Percentiles rank a stretch among this genome's conserved stretches.
phyloP scores from a whole-genome alignment of 2,797 vertebrate genomes.

The Enteromius treurensis region DNA sequence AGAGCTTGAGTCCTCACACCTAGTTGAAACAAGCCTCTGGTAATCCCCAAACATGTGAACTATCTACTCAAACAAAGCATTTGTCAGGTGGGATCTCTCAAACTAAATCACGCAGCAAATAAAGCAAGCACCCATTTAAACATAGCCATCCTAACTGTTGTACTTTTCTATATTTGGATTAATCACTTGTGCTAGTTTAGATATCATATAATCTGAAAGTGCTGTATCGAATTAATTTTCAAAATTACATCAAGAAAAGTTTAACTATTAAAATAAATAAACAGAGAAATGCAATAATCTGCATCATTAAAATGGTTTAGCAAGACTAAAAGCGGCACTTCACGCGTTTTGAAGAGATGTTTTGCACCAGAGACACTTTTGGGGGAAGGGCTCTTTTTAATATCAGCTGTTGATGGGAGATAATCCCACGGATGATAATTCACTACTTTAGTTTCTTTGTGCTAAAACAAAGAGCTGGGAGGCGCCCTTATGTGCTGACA shows the following conservation, averaged over 20 bases:
- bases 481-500: conserved; percentile 57
- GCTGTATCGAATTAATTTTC: neutral
- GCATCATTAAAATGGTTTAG: neutral
- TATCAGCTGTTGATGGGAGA: conserved; percentile 59
- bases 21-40: neutral
- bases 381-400: conserved; percentile 43
- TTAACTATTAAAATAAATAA: neutral
- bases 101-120: neutral
- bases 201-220: neutral
- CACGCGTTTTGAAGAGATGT: neutral
- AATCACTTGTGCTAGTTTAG: neutral
- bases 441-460: conserved; percentile 66
- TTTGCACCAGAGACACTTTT: conserved; percentile 8
- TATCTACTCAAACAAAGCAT: neutral
- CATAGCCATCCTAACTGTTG: neutral
- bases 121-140: neutral
- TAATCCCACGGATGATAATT: conserved; percentile 63
- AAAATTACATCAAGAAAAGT: neutral
- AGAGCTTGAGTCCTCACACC: neutral
- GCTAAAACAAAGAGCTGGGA: conserved; percentile 65
- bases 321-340: conserved; percentile 1
- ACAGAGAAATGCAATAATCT: neutral
- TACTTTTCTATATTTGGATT: neutral
- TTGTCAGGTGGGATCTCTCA: neutral
- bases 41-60: conserved; percentile 1